phyloP scores from a whole-genome alignment of 2,888 invertebrate genomes.

The Nemotelus pantherinus region DNA sequence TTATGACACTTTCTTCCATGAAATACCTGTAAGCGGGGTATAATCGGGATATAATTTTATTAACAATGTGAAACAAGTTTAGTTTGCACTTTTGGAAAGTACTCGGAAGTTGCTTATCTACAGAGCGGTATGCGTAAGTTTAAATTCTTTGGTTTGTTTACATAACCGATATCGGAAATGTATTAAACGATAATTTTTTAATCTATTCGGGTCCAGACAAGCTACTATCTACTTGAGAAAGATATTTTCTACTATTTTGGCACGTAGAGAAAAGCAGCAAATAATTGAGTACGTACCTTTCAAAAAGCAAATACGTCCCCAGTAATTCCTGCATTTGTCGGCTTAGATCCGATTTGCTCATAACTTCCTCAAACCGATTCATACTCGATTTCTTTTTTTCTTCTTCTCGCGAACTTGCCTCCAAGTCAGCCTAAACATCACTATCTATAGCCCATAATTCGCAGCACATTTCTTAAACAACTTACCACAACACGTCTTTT shows the following conservation, averaged over 20 bases:
- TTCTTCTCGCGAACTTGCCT: conserved; percentile 68
- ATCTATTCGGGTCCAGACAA: no score
- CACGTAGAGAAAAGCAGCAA: no score
- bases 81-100: not conserved
- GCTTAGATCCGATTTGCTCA: conserved; percentile 78
- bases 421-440: conserved; percentile 71
- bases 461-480: conserved; percentile 42
- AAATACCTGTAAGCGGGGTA: conserved; percentile 72
- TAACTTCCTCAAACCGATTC: conserved; percentile 71
- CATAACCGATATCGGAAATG: no score
- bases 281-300: conserved; percentile 69
- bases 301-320: conserved; percentile 88
- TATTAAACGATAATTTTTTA: no score
- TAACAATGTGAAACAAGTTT: not conserved
- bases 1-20: conserved; percentile 92
- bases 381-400: conserved; percentile 65
- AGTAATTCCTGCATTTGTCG: conserved; percentile 84
- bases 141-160: no score
- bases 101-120: not conserved
- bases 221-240: no score
- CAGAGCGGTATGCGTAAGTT: not conserved
- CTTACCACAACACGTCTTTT: conserved; percentile 77
- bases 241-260: no score
- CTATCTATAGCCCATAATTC: conserved; percentile 48
- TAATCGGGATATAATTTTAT: not conserved